A percentile compares a stretch with the other conserved stretches of the same genome.
Conservation (phyloP, 2,888 invertebrate genomes). For the Stictocephala bisonia region DNA sequence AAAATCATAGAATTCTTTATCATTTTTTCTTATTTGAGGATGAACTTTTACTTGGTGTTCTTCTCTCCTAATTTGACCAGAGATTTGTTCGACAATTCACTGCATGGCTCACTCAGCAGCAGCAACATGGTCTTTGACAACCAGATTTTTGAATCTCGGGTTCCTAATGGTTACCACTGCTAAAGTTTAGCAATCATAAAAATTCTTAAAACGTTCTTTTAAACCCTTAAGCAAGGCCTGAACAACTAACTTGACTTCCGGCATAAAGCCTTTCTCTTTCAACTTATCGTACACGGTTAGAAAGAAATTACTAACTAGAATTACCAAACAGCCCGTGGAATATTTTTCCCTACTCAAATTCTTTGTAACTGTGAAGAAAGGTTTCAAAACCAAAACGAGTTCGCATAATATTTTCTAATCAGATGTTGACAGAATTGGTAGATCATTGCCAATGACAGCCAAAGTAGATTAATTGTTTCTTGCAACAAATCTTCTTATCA, state of each 20-base stretch:
- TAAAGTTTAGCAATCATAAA: conserved; percentile 25
- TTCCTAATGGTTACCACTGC: conserved; percentile 38
- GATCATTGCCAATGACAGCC: conserved; percentile 36
- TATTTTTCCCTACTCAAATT: conserved; percentile 18
- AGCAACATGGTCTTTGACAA: neutral
- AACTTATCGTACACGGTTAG: neutral
- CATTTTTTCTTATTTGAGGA: neutral
- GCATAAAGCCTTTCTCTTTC: neutral
- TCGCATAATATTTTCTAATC: neutral
- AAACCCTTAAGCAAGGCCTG: neutral
- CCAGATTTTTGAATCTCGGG: conserved; percentile 38
- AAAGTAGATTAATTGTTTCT: conserved; percentile 32
- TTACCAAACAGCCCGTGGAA: neutral
- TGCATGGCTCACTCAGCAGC: no score
- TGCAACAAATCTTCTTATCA: conserved; percentile 48
- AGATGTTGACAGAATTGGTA: conserved; percentile 5
- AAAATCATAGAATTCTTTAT: conserved; percentile 19
- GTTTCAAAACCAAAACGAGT: neutral
- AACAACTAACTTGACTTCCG: neutral
- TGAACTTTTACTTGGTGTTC: no score
- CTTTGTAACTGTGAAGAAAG: neutral
- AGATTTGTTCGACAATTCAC: no score
- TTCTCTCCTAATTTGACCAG: no score
- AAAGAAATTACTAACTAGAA: neutral
- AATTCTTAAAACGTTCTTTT: neutral